Evolutionary conservation across 2,888 invertebrate species (phyloP), one percentile per base, ranked within the genome.

Genomic region (Lymantria monacha): DNA sequence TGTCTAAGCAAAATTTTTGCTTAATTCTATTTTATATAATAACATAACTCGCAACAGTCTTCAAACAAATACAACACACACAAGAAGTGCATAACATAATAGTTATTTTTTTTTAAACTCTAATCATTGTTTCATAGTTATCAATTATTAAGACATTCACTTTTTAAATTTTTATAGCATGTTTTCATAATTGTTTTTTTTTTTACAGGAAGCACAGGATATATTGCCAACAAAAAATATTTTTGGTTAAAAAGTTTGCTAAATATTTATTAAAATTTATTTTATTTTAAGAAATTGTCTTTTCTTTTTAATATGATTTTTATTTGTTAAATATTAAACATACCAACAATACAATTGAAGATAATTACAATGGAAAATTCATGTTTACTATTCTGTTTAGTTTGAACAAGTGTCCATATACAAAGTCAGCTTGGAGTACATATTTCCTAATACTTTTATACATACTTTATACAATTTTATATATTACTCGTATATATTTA

Each of bases 11-110:
- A 12, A 8, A 44, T 41, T 46, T 44, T 22, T 53, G 22, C 45
- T 47, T 55, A 22, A 37, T 40, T 13, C 50, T 51, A 38, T 53
- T n/a, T 63, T 64, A 50, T 63, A 64, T 64, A 55, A 0, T 55
- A 58, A 52, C 45, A 64, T 46, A 43, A 49, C 30, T 42, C 49
- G 45, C 45, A 49, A 52, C 46, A 55, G 47, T 48, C 50, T 58
- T 59, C 41, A 51, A 48, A 50, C 30, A 31, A 52, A 22, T 22
- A 13, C 42, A 42, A 41, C n/a, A 33, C 33, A 47, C 47, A 41
- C 12, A 30, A 22, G 2, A 12, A 37, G 11, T 45, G 46, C 30
- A 38, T 41, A 15, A 40, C 12, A 40, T 7, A 14, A 30, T 10
- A 40, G 22, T 46, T 40, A 12, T 31, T 22, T 22, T 22, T 22